A percentile compares a stretch with the other conserved stretches of the same genome.
Conservation (phyloP, 2,888 invertebrate genomes). For the Scaptomyza tumidula region DNA sequence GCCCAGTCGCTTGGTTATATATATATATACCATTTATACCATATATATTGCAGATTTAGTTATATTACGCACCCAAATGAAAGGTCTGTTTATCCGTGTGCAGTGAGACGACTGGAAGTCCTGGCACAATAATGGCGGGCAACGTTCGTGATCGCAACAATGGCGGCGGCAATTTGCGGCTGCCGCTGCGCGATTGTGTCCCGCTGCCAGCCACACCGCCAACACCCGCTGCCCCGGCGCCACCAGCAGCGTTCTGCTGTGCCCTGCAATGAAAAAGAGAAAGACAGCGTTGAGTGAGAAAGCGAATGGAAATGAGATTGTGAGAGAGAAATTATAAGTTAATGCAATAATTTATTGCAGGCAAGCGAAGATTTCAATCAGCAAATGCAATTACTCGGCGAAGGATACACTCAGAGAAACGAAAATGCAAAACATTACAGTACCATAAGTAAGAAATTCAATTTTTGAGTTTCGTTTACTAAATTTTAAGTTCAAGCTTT, state of each 20-base stretch:
- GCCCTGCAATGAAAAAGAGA: slow-evolving; percentile 79
- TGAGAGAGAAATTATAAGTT: slow-evolving; percentile 57
- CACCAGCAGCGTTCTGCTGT: slow-evolving; percentile 86
- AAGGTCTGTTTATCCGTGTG: slow-evolving; percentile 90
- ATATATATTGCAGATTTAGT: slow-evolving; percentile 9
- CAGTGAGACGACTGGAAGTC: slow-evolving; percentile 91
- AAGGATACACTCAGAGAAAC: neutral
- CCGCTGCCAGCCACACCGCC: slow-evolving; percentile 24
- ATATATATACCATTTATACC: neutral
- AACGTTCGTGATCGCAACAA: slow-evolving; percentile 93
- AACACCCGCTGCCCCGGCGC: slow-evolving; percentile 10
- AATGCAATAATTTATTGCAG: slow-evolving; percentile 68
- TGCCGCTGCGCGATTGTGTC: slow-evolving; percentile 78
- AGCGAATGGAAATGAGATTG: slow-evolving; percentile 9
- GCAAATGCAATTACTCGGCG: slow-evolving; percentile 66
- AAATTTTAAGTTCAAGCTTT: no score
- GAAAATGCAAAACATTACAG: neutral
- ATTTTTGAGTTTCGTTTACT: no score
- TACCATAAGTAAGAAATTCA: neutral
- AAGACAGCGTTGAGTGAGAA: slow-evolving; percentile 7
- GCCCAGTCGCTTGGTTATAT: neutral
- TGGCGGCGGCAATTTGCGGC: slow-evolving; percentile 88
- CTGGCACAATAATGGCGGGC: slow-evolving; percentile 94
- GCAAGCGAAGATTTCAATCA: slow-evolving; percentile 37
- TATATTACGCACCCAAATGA: slow-evolving; percentile 84